Conservation (phyloP, 2,888 invertebrate genomes). For the Drosophila multiciliata region DNA sequence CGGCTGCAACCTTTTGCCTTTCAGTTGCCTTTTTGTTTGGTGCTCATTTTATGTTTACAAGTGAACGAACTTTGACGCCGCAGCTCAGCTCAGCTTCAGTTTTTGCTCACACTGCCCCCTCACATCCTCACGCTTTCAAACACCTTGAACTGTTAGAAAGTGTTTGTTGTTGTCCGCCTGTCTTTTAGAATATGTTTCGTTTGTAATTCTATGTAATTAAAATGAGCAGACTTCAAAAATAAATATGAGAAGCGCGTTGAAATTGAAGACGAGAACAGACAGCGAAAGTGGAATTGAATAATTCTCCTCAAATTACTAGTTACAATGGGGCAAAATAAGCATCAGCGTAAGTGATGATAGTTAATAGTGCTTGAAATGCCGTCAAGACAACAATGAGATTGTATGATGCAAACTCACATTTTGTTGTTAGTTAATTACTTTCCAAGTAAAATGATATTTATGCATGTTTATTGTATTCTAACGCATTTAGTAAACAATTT, state of each 20-base stretch:
- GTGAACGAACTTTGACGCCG: conserved; percentile 76
- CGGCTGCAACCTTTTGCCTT: conserved; percentile 33
- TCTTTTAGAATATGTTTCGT: conserved; percentile 56
- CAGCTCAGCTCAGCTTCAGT: conserved; percentile 30
- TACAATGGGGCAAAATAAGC: conserved; percentile 45
- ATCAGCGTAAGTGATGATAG: conserved; percentile 5
- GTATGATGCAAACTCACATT: background rate
- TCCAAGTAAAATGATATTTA: background rate
- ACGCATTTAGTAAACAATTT: background rate
- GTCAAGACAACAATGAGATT: background rate
- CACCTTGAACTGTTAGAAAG: conserved; percentile 51
- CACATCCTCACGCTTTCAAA: background rate
- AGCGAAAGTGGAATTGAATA: conserved; percentile 68
- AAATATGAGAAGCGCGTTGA: conserved; percentile 16
- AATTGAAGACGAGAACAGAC: conserved; percentile 36
- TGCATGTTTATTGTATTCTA: background rate
- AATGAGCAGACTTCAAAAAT: conserved; percentile 48
- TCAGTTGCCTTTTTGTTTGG: conserved; percentile 38
- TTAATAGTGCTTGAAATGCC: conserved; percentile 14
- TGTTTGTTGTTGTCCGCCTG: conserved; percentile 52
- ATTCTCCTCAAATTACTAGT: conserved; percentile 15
- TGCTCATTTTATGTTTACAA: conserved; percentile 72
- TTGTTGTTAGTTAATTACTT: background rate
- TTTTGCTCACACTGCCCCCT: conserved; percentile 10
- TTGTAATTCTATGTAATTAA: conserved; percentile 72